Percentiles rank a stretch among this genome's conserved stretches.
These are phyloP conservation scores for Bhutanitis thaidina DNA, from an alignment of 2,888 invertebrate genomes.

Conservation along the genomic window DNA sequence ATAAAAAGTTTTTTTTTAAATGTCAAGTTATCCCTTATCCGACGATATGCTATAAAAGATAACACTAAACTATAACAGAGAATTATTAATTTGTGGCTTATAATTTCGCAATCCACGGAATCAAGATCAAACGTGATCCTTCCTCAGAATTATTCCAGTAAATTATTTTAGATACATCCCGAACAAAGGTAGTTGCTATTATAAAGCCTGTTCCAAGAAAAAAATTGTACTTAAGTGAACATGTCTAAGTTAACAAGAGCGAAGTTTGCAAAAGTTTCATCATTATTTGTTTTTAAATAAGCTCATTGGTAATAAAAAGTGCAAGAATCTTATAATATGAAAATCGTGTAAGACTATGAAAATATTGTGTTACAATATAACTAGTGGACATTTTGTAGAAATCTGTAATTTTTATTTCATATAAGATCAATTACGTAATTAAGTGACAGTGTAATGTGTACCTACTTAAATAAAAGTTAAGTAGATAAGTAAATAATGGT, in stretches of 20 bases:
- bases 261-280: not conserved
- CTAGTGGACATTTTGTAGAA: not conserved
- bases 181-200: constrained; percentile 9
- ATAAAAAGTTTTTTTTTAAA: too few species aligned
- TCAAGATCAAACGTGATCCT: too few species aligned
- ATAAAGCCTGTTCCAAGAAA: not conserved
- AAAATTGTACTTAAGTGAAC: not conserved
- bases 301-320: constrained; percentile 9
- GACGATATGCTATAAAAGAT: too few species aligned
- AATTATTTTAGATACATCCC: constrained; percentile 23
- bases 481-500: constrained; percentile 10
- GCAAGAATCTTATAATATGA: constrained; percentile 3
- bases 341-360: not conserved
- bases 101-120: too few species aligned
- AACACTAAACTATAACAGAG: too few species aligned
- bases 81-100: too few species aligned
- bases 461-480: constrained; percentile 24
- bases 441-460: constrained; percentile 32
- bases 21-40: too few species aligned
- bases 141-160: not conserved
- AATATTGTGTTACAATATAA: not conserved
- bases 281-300: not conserved
- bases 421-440: constrained; percentile 2
- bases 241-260: not conserved
- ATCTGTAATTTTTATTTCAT: not conserved